Percentiles rank a stretch among this genome's conserved stretches.
These are phyloP conservation scores for Spea bombifrons DNA, from an alignment of 2,113 vertebrate species.

Conservation along the genomic window DNA sequence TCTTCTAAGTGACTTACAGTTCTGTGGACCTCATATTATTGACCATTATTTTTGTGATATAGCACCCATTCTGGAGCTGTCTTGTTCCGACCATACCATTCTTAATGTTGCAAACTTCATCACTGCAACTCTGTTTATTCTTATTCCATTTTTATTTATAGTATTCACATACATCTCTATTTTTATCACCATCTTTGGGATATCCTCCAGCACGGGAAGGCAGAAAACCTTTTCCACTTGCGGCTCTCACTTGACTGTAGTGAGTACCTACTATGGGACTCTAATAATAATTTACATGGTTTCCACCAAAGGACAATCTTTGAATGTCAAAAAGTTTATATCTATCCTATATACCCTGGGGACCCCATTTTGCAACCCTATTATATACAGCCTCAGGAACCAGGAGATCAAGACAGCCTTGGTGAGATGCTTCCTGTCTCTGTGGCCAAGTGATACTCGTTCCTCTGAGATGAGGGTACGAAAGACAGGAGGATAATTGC, in stretches of 20 bases:
- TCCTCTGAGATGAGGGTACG: too few species aligned
- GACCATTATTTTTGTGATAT: constrained; percentile 40
- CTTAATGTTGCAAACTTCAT: constrained; percentile 1
- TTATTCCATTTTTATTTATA: constrained; percentile 55
- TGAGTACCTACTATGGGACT: constrained; percentile 54
- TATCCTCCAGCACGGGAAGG: constrained; percentile 47
- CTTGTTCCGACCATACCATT: constrained; percentile 17
- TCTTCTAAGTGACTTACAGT: constrained; percentile 5
- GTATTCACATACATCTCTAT: constrained; percentile 52
- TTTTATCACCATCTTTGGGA: constrained; percentile 45
- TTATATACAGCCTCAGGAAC: constrained; percentile 57
- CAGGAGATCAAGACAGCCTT: constrained; percentile 56
- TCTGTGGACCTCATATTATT: constrained; percentile 17
- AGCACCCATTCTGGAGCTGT: constrained; percentile 42
- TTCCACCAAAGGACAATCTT: constrained; percentile 50
- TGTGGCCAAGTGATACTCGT: too few species aligned
- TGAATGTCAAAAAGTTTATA: constrained; percentile 56
- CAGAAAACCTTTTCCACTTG: constrained; percentile 32
- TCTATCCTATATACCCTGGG: constrained; percentile 57
- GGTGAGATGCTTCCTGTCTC: neutral
- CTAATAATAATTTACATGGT: constrained; percentile 57
- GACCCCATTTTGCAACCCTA: constrained; percentile 55
- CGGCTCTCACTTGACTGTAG: neutral
- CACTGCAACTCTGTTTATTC: constrained; percentile 55
- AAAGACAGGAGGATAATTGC: too few species aligned